A percentile compares a stretch with the other conserved stretches of the same genome.
These are phyloP conservation scores for Nephotettix cincticeps DNA, from an alignment of 1,140 invertebrate genomes.

Conservation along the genomic window DNA sequence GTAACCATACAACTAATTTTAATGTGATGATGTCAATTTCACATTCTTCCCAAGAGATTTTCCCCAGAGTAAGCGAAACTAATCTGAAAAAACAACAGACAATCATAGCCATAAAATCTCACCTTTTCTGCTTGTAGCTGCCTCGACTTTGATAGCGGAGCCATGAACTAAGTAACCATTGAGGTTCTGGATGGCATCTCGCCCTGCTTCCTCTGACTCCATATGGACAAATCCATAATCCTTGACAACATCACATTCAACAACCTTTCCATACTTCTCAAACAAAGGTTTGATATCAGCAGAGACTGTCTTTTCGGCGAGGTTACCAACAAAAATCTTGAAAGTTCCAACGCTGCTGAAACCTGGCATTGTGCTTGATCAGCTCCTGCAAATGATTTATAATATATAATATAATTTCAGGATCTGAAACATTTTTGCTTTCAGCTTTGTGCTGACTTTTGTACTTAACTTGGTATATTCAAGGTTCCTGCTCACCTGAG, in stretches of 20 bases:
- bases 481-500: too few relatives aligned
- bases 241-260: constrained; percentile 94
- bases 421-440: too few relatives aligned
- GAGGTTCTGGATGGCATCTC: constrained; percentile 87
- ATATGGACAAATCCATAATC: constrained; percentile 98
- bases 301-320: constrained; percentile 84
- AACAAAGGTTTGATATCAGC: constrained; percentile 86
- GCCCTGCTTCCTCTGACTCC: constrained; percentile 88
- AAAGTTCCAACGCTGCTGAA: constrained; percentile 78
- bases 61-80: too few relatives aligned
- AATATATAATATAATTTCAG: too few relatives aligned
- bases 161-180: constrained; percentile 87
- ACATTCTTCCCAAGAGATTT: too few relatives aligned
- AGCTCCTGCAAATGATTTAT: too few relatives aligned
- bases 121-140: constrained; percentile 82
- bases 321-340: constrained; percentile 95
- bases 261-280: constrained; percentile 93
- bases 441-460: too few relatives aligned
- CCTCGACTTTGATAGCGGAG: constrained; percentile 88
- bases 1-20: too few relatives aligned
- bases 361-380: constrained; percentile 75
- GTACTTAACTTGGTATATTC: too few relatives aligned
- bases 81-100: too few relatives aligned
- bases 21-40: too few relatives aligned
- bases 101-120: too few relatives aligned